phyloP scores from a whole-genome alignment of 92 coral and sea anemone genomes.

The Parazoanthus atlanticus region DNA sequence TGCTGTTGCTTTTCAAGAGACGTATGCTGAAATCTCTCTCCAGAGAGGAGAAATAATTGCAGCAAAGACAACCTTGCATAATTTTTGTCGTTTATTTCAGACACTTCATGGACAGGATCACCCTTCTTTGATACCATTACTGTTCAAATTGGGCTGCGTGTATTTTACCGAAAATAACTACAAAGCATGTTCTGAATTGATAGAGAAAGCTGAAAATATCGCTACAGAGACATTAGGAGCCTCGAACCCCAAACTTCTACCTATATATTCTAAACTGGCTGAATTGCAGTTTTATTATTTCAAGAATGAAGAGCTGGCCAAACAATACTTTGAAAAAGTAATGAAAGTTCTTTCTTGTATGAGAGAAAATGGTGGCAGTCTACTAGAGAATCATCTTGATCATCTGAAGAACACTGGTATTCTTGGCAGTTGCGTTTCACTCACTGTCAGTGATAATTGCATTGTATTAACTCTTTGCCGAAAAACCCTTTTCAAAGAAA shows the following conservation, averaged over 20 bases:
- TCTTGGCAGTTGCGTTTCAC: not conserved
- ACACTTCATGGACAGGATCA: not conserved
- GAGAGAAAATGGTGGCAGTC: constrained; percentile 8
- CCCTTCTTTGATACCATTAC: not conserved
- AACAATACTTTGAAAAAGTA: not conserved
- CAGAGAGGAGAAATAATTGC: not conserved
- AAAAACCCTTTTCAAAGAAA: constrained; percentile 1
- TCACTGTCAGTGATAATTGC: not conserved
- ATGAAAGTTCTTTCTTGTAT: constrained; percentile 17
- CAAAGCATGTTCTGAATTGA: not conserved
- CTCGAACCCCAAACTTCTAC: not conserved
- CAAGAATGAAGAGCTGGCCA: not conserved
- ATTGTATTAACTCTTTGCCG: not conserved
- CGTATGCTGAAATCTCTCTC: not conserved
- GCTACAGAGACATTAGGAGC: constrained; percentile 13
- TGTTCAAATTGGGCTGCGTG: not conserved
- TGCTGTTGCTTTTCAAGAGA: not conserved
- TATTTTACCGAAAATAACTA: not conserved
- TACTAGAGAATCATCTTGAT: not conserved
- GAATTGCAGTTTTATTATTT: constrained; percentile 1
- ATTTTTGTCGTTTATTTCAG: not conserved
- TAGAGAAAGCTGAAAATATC: not conserved
- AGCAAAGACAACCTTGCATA: constrained; percentile 5
- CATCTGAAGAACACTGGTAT: constrained; percentile 7
- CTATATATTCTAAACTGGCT: constrained; percentile 15